phyloP scores from a whole-genome alignment of 1,140 invertebrate genomes.

The Heterodera schachtii region DNA sequence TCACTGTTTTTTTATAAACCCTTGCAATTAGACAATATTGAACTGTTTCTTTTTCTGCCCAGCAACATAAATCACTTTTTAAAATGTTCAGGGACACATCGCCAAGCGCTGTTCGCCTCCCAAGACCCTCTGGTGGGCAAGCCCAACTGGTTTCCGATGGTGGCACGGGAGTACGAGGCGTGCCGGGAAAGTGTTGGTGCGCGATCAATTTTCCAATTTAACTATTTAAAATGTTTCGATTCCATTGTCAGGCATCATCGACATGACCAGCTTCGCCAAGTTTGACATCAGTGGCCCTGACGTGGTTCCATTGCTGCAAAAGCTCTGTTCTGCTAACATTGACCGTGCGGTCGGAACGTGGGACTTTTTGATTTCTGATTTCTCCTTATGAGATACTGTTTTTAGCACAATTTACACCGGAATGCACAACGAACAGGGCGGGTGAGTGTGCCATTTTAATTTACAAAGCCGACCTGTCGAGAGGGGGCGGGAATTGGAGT shows the following conservation, averaged over 20 bases:
- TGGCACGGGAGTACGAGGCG: slow-evolving; percentile 85
- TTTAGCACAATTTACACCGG: slow-evolving; percentile 86
- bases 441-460: slow-evolving; percentile 64
- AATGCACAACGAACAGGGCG: slow-evolving; percentile 92
- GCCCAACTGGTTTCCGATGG: slow-evolving; percentile 88
- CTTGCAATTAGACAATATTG: no score
- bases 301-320: slow-evolving; percentile 86
- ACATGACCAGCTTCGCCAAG: slow-evolving; percentile 97
- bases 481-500: no score
- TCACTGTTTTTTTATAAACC: no score
- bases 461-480: no score
- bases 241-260: slow-evolving; percentile 72
- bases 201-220: no score
- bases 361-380: not conserved
- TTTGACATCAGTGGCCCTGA: slow-evolving; percentile 83
- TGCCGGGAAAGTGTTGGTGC: slow-evolving; percentile 85
- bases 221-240: no score
- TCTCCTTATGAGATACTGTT: not conserved
- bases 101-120: slow-evolving; percentile 48
- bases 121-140: slow-evolving; percentile 70
- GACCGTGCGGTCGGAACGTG: slow-evolving; percentile 86
- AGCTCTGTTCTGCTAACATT: slow-evolving; percentile 92
- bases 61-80: not conserved
- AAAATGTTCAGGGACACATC: slow-evolving; percentile 43
- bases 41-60: no score